Conservation (phyloP, 1,140 invertebrate genomes). For the Thaumatotibia leucotreta region DNA sequence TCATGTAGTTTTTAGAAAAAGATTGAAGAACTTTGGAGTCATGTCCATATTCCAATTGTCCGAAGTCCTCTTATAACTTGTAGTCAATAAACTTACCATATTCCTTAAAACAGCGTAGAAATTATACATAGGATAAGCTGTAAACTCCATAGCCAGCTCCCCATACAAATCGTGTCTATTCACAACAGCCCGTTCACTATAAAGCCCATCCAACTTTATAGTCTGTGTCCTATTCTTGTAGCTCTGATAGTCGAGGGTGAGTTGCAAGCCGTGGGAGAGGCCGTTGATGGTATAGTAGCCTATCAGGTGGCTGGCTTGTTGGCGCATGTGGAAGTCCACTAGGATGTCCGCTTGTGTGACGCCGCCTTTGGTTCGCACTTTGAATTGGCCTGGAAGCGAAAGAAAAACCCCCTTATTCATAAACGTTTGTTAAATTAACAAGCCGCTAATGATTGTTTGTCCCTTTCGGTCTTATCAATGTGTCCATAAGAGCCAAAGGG, state of each 20-base stretch:
- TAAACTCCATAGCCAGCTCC: conserved; percentile 81
- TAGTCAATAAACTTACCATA: conserved; percentile 65
- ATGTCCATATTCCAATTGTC: too few species aligned
- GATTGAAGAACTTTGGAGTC: too few species aligned
- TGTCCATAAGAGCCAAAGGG: too few species aligned
- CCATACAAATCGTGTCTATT: conserved; percentile 80
- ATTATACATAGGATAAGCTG: conserved; percentile 86
- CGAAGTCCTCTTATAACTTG: too few species aligned
- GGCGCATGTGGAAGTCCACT: conserved; percentile 82
- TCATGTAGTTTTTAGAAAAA: too few species aligned
- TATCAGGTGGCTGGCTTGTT: conserved; percentile 80
- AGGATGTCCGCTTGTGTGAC: conserved; percentile 83
- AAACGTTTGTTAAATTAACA: too few species aligned
- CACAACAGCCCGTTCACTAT: conserved; percentile 79
- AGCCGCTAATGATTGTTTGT: too few species aligned
- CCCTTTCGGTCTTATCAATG: too few species aligned
- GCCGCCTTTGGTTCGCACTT: conserved; percentile 79
- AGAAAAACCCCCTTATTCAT: too few species aligned
- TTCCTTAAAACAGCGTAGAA: conserved; percentile 82
- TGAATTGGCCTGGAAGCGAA: conserved; percentile 50
- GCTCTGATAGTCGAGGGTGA: conserved; percentile 83
- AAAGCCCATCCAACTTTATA: conserved; percentile 80
- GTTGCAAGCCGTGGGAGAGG: conserved; percentile 72
- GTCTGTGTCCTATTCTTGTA: conserved; percentile 81
- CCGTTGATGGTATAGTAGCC: conserved; percentile 81